A percentile compares a stretch with the other conserved stretches of the same genome.
phyloP scores from a whole-genome alignment of 2,888 invertebrate species.

The Tupiocoris notatus region DNA sequence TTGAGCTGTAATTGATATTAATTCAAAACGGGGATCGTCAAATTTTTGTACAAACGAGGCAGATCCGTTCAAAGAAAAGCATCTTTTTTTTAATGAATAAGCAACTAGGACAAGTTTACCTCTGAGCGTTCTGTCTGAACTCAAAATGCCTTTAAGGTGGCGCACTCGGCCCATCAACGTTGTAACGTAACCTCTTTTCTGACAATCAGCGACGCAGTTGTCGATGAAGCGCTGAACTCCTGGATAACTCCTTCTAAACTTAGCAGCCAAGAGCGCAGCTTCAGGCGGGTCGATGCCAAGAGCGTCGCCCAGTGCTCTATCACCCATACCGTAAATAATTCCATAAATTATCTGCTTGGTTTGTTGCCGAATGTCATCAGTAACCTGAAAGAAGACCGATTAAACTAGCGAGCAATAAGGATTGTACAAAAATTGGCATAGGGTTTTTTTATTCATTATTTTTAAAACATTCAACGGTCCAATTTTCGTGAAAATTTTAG shows the following conservation, averaged over 20 bases:
- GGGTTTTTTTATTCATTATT: too few species aligned
- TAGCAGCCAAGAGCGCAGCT: slow-evolving; percentile 72
- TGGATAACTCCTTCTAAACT: slow-evolving; percentile 76
- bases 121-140: slow-evolving; percentile 60
- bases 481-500: too few species aligned
- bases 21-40: too few species aligned
- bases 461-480: too few species aligned
- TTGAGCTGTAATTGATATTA: too few species aligned
- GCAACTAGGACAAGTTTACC: slow-evolving; percentile 58
- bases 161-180: slow-evolving; percentile 78
- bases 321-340: slow-evolving; percentile 96
- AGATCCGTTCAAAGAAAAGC: too few species aligned
- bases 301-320: slow-evolving; percentile 73
- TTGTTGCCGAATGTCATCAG: slow-evolving; percentile 74
- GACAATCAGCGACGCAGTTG: slow-evolving; percentile 64
- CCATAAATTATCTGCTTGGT: slow-evolving; percentile 94
- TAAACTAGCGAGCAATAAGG: too few species aligned
- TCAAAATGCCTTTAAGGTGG: slow-evolving; percentile 72
- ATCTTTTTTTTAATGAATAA: too few species aligned
- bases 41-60: too few species aligned
- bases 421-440: too few species aligned
- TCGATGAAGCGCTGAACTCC: slow-evolving; percentile 60
- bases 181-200: slow-evolving; percentile 72
- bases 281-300: slow-evolving; percentile 69
- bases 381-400: too few species aligned